These are phyloP conservation scores for Dynastes maya DNA, from an alignment of 2,888 invertebrate genomes.

Conservation along the genomic window DNA sequence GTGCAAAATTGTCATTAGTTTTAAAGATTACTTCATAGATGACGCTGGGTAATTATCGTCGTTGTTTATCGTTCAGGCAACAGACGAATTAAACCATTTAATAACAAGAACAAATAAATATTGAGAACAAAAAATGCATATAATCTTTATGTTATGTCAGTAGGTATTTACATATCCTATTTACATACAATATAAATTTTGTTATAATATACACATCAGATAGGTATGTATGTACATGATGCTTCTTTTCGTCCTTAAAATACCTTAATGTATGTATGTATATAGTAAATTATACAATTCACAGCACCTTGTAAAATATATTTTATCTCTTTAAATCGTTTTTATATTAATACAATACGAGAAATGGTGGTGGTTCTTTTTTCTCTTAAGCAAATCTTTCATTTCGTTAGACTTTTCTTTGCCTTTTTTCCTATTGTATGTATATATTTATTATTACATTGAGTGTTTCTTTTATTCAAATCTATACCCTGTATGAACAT, in stretches of 20 bases:
- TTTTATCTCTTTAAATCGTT: conserved; percentile 2
- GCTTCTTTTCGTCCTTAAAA: background rate
- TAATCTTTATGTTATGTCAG: too few species aligned
- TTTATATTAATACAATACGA: too few species aligned
- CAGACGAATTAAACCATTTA: too few species aligned
- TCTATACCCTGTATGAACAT: conserved; percentile 48
- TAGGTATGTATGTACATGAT: background rate
- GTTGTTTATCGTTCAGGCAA: too few species aligned
- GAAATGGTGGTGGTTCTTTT: background rate
- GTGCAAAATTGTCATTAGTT: too few species aligned
- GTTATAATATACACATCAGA: background rate
- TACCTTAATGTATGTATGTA: background rate
- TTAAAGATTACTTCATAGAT: too few species aligned
- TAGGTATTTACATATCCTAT: conserved; percentile 16
- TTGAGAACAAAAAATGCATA: too few species aligned
- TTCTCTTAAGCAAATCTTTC: background rate
- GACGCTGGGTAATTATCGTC: too few species aligned
- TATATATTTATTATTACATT: background rate
- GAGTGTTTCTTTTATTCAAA: conserved; percentile 21
- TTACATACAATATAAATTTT: conserved; percentile 7
- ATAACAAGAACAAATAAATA: too few species aligned
- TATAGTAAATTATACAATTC: conserved; percentile 41
- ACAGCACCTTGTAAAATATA: conserved; percentile 53
- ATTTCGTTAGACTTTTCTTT: background rate
- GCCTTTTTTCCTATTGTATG: background rate